Base-by-base conservation (phyloP, 2,888 invertebrate genomes). In the Papilio elwesi region DNA sequence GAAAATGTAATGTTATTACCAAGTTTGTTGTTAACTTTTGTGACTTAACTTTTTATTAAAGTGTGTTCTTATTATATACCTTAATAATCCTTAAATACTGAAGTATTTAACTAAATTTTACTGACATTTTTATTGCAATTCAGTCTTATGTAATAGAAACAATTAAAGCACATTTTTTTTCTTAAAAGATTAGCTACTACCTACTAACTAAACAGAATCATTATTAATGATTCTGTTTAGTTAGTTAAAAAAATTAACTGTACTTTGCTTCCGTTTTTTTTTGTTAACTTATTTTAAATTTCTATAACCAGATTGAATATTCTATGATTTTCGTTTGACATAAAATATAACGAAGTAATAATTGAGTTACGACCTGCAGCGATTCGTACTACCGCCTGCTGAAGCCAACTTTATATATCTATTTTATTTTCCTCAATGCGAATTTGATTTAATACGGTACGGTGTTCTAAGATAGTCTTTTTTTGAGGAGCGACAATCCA, bases 1-100 rank as follows among this genome's bases (percentile, higher is more conserved):
- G 57, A 71, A 59, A 51, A 62, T 55, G 38, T 68, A 55, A 68
- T 55, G 47, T 68, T 55, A 68, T 68, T 68, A 55, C 47, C 48
- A 68, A 43, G 38, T 47, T 53, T 66, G 1, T 53, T 66, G 1
- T 57, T 36, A 57, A 57, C 57, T 57, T 57, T 36, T 13, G 36
- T 26, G 36, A 57, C 36, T 57, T 57, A 36, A 6, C 36, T 36
- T 57, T 57, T 26, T 26, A 55, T 16, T 26, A 38, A 62, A 62
- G 15, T 15, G 6, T 63, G 43, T 63, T 48, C 48, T 57, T 5
- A 26, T 26, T 26, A 26, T 26, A 26, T 26, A 26, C 26, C 26
- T 26, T 4, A 26, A 1, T 26, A 26, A 26, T 4, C 26, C 26
- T 26, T 26, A 26, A 26, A 26, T 26, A n/a, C 26, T 26, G 26